phyloP scores from a whole-genome alignment of 2,113 vertebrate species.

The Lepisosteus oculatus region DNA sequence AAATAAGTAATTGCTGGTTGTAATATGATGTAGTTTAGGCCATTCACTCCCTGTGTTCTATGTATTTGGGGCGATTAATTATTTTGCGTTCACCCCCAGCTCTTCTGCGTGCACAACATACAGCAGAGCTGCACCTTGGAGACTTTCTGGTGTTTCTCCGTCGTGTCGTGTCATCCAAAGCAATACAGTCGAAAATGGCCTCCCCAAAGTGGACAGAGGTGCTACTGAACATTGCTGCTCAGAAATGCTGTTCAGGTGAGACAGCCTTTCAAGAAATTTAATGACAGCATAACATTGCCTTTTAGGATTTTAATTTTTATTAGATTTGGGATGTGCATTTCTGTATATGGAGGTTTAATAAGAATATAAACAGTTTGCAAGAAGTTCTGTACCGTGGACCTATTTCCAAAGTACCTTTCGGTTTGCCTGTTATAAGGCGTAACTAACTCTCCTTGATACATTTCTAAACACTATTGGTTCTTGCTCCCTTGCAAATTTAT shows the following conservation, averaged over 20 bases:
- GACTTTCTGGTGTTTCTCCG: constrained; percentile 95
- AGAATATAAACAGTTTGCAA: no score
- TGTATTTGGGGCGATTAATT: neutral
- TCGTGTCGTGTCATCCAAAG: constrained; percentile 94
- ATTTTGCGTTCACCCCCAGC: constrained; percentile 54
- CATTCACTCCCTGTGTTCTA: constrained; percentile 7
- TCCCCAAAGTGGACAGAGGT: constrained; percentile 98
- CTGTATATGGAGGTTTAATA: no score
- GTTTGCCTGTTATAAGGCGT: no score
- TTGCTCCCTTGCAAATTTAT: no score
- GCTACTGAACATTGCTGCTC: constrained; percentile 92
- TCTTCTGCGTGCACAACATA: constrained; percentile 82
- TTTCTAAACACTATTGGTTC: no score
- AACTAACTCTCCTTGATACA: no score
- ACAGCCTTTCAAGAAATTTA: neutral
- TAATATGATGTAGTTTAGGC: neutral
- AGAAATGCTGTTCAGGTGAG: constrained; percentile 93
- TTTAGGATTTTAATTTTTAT: no score
- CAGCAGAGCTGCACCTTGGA: constrained; percentile 88
- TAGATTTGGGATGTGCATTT: no score
- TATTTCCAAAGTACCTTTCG: no score
- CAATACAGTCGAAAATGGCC: constrained; percentile 97
- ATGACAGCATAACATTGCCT: no score
- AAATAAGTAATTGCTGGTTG: neutral
- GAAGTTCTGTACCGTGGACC: no score